phyloP scores from a whole-genome alignment of 2,113 vertebrate genomes.

The Axis porcinus region DNA sequence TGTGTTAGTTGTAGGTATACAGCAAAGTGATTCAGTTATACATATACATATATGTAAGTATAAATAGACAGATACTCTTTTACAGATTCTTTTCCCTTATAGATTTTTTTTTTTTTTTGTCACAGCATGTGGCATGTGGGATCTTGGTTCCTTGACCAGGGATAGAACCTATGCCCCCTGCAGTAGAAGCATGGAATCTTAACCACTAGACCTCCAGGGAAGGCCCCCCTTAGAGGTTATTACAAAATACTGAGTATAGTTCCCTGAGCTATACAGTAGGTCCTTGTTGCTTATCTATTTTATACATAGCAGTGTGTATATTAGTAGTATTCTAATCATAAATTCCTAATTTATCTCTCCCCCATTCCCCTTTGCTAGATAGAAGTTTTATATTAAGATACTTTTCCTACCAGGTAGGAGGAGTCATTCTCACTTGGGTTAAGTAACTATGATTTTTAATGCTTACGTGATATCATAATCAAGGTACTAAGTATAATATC shows the following conservation, averaged over 20 bases:
- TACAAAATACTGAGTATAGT: not conserved
- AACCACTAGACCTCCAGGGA: not conserved
- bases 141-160: not conserved
- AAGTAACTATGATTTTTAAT: conserved; percentile 17
- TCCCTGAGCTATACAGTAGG: not conserved
- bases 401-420: not conserved
- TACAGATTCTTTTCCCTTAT: not conserved
- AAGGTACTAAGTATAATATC: not conserved
- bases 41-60: not conserved
- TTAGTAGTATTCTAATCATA: not conserved
- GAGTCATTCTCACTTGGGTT: not conserved
- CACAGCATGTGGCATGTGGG: not conserved
- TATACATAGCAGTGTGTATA: not conserved
- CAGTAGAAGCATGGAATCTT: not conserved
- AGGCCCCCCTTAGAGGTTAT: not conserved
- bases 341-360: not conserved
- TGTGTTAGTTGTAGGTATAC: not conserved
- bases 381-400: not conserved
- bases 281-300: not conserved
- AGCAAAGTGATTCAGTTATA: not conserved
- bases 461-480: not conserved
- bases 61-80: not conserved
- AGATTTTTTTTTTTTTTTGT: not conserved
- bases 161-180: not conserved
- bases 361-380: not conserved